Conservation (phyloP, 2,888 invertebrate species). For the Phyllotreta striolata region DNA sequence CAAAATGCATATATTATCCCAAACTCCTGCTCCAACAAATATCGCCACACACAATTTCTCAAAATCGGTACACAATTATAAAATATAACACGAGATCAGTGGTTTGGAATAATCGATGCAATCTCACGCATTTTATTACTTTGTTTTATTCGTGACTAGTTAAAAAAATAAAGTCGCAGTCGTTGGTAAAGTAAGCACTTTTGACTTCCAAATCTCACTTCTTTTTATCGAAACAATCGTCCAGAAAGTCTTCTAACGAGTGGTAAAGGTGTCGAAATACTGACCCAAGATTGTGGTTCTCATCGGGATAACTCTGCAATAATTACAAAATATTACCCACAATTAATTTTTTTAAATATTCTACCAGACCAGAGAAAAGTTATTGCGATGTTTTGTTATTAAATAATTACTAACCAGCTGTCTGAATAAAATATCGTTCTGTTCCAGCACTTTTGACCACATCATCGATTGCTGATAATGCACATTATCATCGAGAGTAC, state of each 20-base stretch:
- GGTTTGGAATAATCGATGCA: background rate
- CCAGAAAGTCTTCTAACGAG: constrained; percentile 84
- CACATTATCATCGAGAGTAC: constrained; percentile 95
- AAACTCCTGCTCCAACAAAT: too few species aligned
- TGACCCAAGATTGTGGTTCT: constrained; percentile 85
- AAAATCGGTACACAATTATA: too few species aligned
- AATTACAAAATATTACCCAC: background rate
- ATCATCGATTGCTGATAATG: constrained; percentile 97
- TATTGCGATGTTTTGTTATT: too few species aligned
- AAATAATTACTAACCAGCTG: constrained; percentile 79
- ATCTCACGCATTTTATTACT: background rate
- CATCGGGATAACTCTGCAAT: constrained; percentile 90
- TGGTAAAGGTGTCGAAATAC: constrained; percentile 90
- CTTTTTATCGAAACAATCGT: constrained; percentile 63
- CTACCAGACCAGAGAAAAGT: too few species aligned
- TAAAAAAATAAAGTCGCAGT: constrained; percentile 18
- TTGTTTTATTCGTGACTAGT: constrained; percentile 20
- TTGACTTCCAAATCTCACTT: constrained; percentile 16
- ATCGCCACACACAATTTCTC: too few species aligned
- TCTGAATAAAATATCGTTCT: constrained; percentile 86
- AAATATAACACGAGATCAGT: too few species aligned
- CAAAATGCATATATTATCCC: too few species aligned
- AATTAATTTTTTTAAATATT: too few species aligned
- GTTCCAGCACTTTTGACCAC: constrained; percentile 85
- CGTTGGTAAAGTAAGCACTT: constrained; percentile 9